Evolutionary conservation across 2,888 invertebrate genomes (phyloP), one percentile per base, ranked within the genome.

Genomic region (Atherix ibis): DNA sequence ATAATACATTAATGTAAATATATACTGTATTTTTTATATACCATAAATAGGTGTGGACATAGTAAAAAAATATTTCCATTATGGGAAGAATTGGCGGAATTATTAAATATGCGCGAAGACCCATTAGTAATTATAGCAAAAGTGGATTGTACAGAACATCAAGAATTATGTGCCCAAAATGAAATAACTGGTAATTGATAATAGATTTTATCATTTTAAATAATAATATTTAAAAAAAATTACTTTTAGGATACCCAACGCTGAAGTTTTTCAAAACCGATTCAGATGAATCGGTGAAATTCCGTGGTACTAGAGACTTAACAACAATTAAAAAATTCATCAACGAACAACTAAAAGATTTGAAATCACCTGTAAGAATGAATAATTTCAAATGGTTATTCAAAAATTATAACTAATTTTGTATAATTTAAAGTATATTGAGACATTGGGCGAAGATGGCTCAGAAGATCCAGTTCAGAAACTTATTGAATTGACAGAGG

Each of bases 11-110:
- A n/a, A n/a, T n/a, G n/a, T n/a, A n/a, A n/a, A n/a, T n/a, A n/a
- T n/a, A n/a, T n/a, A n/a, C n/a, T n/a, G n/a, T n/a, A n/a, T n/a
- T n/a, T n/a, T n/a, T n/a, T n/a, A n/a, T n/a, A n/a, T n/a, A n/a
- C n/a, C n/a, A n/a, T n/a, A n/a, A n/a, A 18, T 39, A 85, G 89
- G 88, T 88, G 87, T 52, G 79, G 79, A 1, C 82, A 87, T 53
- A 88, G 88, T 54, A 78, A 80, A 55, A 74, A 71, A 50, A 57
- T 91, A 45, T 82, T 84, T 4, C 84, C 87, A 5, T 66, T 73
- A 1, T 92, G 89, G 89, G 77, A 85, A 27, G 71, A 81, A 42
- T 60, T 92, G 28, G 89, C 82, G 0, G 69, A 74, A 34, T 70
- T 75, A 26, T 73, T 78, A 50, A 70, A 75, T 32, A 49, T 54